Evolutionary conservation across 2,113 vertebrate species (phyloP), one percentile per base, ranked within the genome.

Genomic region (Crypturellus undulatus): DNA sequence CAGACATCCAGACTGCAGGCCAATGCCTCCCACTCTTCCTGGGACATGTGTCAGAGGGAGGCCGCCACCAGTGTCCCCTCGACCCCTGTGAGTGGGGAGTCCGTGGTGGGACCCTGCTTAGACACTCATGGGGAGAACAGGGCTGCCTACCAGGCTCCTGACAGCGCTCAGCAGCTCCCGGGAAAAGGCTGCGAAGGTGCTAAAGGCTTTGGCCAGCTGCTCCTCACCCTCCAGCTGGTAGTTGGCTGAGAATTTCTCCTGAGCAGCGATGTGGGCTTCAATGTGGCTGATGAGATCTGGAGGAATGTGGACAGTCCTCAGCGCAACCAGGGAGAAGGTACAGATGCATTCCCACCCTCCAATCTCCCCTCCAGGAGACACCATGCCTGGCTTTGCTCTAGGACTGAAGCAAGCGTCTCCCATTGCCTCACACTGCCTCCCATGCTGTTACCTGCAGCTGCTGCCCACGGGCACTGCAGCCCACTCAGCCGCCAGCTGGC

Each of bases 231-330:
- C 97, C 67, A 86, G 97, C 49, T 64, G 90, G 89, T 96, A 98
- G 87, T 97, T 98, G 52, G 87, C 92, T 34, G 97, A 97, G 79
- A 97, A 94, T 67, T 94, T 97, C 93, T 98, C 98, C 97, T 97
- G 94, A 16, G 97, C 96, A 67, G 84, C 79, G 28, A 97, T 96
- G 87, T 97, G 97, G 65, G 95, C 73, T 87, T 98, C 96, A 6
- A 98, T 93, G 73, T 98, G 95, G 47, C 93, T 95, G 65, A 98
- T 93, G 73, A 98, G 96, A 34, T 98, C 98, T 98, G 54, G 14
- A 81, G 64, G 51, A n/a, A 79, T 10, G 67, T 40, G 73, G 28
- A 62, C 11, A 17, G 62, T 54, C 24, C 51, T 13, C 3, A 2
- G 17, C 4, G 8, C 67, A n/a, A 36, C 20, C 38, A 80, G 19